Base-by-base conservation (phyloP, 2,888 invertebrate species). In the Bimastos eiseni region DNA sequence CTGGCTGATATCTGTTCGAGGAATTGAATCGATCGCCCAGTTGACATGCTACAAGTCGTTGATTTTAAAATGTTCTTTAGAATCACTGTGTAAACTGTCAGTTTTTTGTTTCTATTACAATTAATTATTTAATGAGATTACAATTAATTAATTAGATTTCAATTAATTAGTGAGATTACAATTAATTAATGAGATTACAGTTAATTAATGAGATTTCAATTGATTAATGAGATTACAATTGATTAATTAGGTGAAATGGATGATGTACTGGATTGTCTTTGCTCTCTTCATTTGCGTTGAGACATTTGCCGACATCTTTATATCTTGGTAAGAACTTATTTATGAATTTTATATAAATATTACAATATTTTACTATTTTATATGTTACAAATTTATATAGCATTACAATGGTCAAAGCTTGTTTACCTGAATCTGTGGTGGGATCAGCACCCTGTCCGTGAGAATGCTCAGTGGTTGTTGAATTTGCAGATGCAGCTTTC, bases 211-310 rank as follows among this genome's bases (percentile, higher is more conserved):
- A n/a, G n/a, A n/a, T n/a, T n/a, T 49, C 15, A 49, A 21, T 41
- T 41, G 15, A 6, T 41, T 15, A 41, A 41, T 41, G 41, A 41
- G 15, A 6, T 41, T 41, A 15, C 41, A 41, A 41, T n/a, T n/a
- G n/a, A n/a, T 11, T 38, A 90, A 70, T 33, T 96, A 99, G 98
- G 98, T 98, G 94, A 98, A 98, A 97, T 99, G 99, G 99, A 99
- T 99, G 98, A 99, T 99, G 99, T 99, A 99, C 96, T 99, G 99
- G 99, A 98, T 99, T 95, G 98, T 99, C 89, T 99, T 98, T 96
- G 98, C 98, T 91, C 96, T 98, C 93, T 99, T 98, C 96, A 98
- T 97, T n/a, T 97, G 97, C 95, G 97, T 97, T 93, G 99, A 99
- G 96, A 98, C 98, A 70, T 97, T 99, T 95, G 98, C 98, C 92